Evolutionary conservation across 2,113 vertebrate species (phyloP).

Genomic region (Elaphurus davidianus): DNA sequence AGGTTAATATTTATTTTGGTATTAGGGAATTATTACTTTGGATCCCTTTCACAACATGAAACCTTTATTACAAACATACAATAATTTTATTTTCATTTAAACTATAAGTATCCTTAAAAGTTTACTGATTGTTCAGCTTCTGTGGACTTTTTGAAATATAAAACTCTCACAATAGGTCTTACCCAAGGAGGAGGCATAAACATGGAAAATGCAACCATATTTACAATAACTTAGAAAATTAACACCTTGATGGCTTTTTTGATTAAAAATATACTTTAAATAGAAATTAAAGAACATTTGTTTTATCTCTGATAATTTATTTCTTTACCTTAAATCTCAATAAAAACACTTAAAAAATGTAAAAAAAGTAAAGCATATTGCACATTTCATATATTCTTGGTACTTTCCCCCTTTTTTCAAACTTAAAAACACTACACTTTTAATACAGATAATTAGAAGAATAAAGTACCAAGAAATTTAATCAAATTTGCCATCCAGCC

Average conservation of each 20-base stretch:
- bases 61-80: neutral
- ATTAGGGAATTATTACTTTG: neutral
- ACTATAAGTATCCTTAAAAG: neutral
- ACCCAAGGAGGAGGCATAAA: neutral
- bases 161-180: constrained; percentile 4
- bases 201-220: neutral
- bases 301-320: constrained; percentile 22
- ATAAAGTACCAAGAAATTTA: neutral
- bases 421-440: neutral
- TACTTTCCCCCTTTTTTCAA: neutral
- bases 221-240: neutral
- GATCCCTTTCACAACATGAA: neutral
- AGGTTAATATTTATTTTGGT: constrained; percentile 22
- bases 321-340: neutral
- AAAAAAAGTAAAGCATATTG: neutral
- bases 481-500: neutral
- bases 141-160: constrained; percentile 28
- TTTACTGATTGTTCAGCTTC: neutral
- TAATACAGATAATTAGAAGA: neutral
- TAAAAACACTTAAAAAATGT: neutral
- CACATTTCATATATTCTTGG: neutral
- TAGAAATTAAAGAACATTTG: constrained; percentile 13
- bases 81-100: constrained; percentile 14
- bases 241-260: neutral
- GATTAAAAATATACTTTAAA: neutral